Conservation (phyloP, 2,797 vertebrate species). For the Myiotriccus ornatus region DNA sequence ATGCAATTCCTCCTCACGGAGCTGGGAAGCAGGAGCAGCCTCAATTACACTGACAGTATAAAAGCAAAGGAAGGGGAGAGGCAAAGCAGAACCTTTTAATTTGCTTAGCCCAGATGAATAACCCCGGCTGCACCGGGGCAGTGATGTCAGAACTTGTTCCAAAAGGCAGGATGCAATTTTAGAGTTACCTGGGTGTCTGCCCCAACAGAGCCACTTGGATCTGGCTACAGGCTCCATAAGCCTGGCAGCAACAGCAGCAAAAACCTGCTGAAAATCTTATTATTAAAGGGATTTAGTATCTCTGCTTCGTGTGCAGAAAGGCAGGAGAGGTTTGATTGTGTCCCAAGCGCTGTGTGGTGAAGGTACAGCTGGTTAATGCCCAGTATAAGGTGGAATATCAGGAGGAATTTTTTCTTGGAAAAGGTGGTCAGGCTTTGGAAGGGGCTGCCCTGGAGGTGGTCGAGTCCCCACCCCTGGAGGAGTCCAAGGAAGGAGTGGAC, state of each 20-base stretch:
- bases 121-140: neutral
- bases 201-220: slow-evolving; percentile 7
- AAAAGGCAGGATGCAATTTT: neutral
- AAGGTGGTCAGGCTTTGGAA: neutral
- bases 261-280: neutral
- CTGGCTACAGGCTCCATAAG: neutral
- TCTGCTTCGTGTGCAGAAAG: neutral
- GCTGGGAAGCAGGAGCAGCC: neutral
- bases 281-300: neutral
- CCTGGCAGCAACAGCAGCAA: neutral
- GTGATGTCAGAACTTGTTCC: slow-evolving; percentile 35
- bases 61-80: slow-evolving; percentile 16
- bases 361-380: neutral
- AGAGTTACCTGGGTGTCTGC: slow-evolving; percentile 36
- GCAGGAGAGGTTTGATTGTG: neutral
- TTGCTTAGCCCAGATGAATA: slow-evolving; percentile 24
- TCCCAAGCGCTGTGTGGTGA: rapidly evolving
- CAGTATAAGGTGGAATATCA: rapidly evolving
- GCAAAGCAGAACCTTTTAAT: slow-evolving; percentile 37
- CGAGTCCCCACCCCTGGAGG: neutral
- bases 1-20: neutral
- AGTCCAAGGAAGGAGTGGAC: rapidly evolving
- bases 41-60: neutral
- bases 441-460: neutral
- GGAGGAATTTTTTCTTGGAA: neutral